Base-by-base conservation (phyloP, 2,888 invertebrate genomes). In the Trachelus stipa region DNA sequence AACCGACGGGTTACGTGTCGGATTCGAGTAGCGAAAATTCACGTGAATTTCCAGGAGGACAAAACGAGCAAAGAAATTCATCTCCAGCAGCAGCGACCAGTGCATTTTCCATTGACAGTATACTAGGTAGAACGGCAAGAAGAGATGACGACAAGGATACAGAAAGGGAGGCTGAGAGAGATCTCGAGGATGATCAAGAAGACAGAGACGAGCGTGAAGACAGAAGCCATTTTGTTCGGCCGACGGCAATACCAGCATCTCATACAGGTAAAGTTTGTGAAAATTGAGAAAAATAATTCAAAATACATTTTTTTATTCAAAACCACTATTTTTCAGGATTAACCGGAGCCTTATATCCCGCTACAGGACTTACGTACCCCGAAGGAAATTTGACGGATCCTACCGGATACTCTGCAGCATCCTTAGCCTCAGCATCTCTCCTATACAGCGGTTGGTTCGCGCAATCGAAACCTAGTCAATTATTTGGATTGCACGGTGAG, bases 401-500 rank as follows among this genome's bases (percentile, higher is more conserved):
- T 68, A 81, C 88, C 33, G 85, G 83, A 69, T 90, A 90, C 76
- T 87, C 90, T 1, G 85, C 89, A 56, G 87, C 90, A 4, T 91
- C 91, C 34, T 81, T 91, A 1, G 89, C 90, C 1, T 91, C 91
- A 3, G 90, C 91, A 3, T 90, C 91, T 0, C 81, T 91, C 33
- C 85, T 91, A 35, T 91, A 91, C 80, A 90, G 89, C 79, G 90
- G 88, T 77, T 91, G 91, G 91, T 88, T 91, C 79, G 87, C 87
- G 12, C 91, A 90, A 81, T 87, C 90, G 31, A 91, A 91, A 76
- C 87, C 93, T 37, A 91, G 91, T 79, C 93, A 94, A 81, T 90
- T 95, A 73, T 93, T 95, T 84, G 94, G 94, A 82, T 90, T 95
- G 69, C 94, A 95, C 93, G 95, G 95, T 95, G 92, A 90, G 85